A percentile compares a stretch with the other conserved stretches of the same genome.
Conservation (phyloP, 2,113 vertebrate species). For the Bubalus kerabau region DNA sequence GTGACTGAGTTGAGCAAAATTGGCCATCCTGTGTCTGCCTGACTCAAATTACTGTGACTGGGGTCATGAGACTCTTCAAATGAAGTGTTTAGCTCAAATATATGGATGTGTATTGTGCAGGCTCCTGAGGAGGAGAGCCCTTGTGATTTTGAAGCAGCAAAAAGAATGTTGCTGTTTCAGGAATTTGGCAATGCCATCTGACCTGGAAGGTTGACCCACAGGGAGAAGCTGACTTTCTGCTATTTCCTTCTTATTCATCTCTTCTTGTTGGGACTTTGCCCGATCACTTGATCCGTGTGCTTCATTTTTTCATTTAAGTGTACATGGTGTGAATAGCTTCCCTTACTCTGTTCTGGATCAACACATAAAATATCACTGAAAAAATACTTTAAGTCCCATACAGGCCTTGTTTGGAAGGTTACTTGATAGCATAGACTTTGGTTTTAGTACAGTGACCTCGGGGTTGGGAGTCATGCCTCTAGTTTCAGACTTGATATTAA, state of each 20-base stretch:
- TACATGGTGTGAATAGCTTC: background rate
- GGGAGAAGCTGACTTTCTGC: background rate
- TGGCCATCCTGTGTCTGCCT: background rate
- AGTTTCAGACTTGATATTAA: background rate
- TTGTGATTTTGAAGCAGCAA: background rate
- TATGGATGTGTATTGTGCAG: background rate
- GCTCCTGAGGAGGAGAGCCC: background rate
- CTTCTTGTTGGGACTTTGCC: conserved; percentile 1
- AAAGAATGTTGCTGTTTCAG: background rate
- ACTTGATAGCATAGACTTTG: background rate
- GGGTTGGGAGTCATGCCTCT: background rate
- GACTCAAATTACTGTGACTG: background rate
- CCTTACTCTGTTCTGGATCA: background rate
- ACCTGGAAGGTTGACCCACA: background rate
- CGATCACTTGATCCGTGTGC: background rate
- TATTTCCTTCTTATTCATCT: background rate
- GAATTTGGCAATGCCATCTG: background rate
- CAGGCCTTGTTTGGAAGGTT: background rate
- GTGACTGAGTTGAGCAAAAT: background rate
- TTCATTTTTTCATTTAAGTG: background rate
- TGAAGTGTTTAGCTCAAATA: background rate
- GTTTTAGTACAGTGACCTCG: background rate
- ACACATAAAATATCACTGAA: background rate
- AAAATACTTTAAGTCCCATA: background rate
- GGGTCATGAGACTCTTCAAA: conserved; percentile 13